Evolutionary conservation across 2,113 vertebrate species (phyloP).

Genomic region (Pteropus alecto): DNA sequence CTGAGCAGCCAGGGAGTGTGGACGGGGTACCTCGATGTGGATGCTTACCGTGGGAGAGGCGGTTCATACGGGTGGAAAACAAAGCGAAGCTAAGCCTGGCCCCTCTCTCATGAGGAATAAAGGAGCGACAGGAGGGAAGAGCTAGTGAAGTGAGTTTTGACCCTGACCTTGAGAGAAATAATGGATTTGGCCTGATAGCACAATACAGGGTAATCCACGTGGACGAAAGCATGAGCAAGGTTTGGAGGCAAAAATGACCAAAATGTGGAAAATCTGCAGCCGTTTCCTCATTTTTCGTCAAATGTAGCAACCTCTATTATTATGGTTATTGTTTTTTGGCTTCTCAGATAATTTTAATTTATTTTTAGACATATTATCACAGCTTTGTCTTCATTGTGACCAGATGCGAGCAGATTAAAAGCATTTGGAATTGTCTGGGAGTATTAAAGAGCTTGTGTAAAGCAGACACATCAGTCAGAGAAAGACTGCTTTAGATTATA

Average conservation of each 20-base stretch:
- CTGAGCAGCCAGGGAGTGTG: background rate
- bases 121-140: background rate
- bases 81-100: background rate
- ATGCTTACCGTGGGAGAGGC: background rate
- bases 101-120: background rate
- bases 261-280: background rate
- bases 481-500: background rate
- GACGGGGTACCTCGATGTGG: background rate
- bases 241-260: background rate
- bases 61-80: background rate
- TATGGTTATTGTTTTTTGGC: background rate
- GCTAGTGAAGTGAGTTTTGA: background rate
- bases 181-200: background rate
- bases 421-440: conserved; percentile 35
- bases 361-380: conserved; percentile 32
- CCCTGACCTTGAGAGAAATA: background rate
- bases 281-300: background rate
- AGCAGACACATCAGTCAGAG: conserved; percentile 38
- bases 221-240: background rate
- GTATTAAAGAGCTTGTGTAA: background rate
- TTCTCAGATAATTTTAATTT: conserved; percentile 44
- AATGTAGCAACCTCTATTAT: background rate
- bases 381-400: conserved; percentile 40
- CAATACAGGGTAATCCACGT: background rate
- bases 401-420: conserved; percentile 34